Evolutionary conservation across 2,113 vertebrate species (phyloP).

Genomic region (Oenanthe melanoleuca): DNA sequence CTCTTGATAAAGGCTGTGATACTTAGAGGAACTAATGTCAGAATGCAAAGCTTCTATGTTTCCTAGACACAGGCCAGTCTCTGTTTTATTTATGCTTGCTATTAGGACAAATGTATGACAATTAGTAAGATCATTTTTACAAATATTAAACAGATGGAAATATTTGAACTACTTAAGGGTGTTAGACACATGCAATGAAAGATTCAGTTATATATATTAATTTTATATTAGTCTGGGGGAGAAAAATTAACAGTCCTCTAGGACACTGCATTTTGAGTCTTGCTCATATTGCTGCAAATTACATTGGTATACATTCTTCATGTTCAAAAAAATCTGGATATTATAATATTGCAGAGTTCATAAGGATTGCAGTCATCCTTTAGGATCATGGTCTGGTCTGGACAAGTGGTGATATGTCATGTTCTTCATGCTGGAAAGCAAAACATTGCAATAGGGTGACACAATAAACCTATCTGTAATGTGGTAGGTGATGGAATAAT

Average conservation of each 20-base stretch:
- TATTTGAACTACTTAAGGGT: slow-evolving; percentile 5
- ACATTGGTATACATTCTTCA: not conserved
- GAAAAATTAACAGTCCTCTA: not conserved
- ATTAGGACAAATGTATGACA: not conserved
- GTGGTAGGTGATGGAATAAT: not conserved
- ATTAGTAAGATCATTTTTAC: not conserved
- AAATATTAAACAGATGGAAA: slow-evolving; percentile 3
- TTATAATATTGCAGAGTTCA: not conserved
- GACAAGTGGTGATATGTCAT: not conserved
- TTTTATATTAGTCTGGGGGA: not conserved
- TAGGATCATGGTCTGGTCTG: not conserved
- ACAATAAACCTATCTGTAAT: not conserved
- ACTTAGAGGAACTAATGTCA: not conserved
- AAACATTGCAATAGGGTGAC: not conserved
- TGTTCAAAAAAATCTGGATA: not conserved
- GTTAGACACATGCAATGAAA: not conserved
- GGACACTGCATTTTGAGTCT: not conserved
- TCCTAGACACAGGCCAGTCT: not conserved
- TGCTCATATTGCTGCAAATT: not conserved
- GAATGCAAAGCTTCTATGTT: not conserved
- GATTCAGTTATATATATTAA: not conserved
- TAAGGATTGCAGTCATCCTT: not conserved
- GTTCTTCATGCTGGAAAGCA: not conserved
- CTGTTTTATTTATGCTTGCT: slow-evolving; percentile 2
- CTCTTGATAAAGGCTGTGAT: not conserved